Percentiles rank a stretch among this genome's conserved stretches.
These are phyloP conservation scores for Tenodera sinensis DNA, from an alignment of 2,888 invertebrate genomes.

Conservation along the genomic window DNA sequence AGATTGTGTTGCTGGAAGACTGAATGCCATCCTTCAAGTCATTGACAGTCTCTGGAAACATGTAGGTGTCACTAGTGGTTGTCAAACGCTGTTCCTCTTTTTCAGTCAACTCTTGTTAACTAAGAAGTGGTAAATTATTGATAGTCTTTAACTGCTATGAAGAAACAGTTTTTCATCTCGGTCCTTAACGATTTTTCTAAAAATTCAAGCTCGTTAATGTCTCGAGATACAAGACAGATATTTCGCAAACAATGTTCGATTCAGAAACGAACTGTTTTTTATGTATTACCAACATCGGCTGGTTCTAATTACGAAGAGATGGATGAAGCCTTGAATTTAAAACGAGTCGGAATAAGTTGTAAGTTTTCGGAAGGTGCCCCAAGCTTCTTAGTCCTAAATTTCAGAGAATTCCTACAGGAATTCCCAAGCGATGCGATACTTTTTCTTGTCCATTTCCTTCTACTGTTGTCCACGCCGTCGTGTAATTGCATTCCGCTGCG, in stretches of 20 bases:
- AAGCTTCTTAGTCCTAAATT: background rate
- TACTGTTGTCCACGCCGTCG: background rate
- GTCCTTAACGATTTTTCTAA: background rate
- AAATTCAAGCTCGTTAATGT: background rate
- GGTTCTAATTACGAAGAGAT: background rate
- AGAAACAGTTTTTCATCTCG: background rate
- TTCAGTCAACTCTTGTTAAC: background rate
- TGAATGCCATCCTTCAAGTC: background rate
- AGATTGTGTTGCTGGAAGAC: background rate
- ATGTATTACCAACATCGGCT: background rate
- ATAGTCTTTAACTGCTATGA: background rate
- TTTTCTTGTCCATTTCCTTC: background rate
- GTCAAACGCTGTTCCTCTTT: background rate
- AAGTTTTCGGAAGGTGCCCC: background rate
- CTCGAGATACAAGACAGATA: background rate
- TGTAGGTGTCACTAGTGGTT: background rate
- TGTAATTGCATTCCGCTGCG: conserved; percentile 5
- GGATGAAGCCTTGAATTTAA: background rate
- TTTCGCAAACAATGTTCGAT: background rate
- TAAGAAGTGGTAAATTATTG: background rate
- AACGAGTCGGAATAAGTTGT: background rate
- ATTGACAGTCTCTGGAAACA: background rate
- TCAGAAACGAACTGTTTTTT: background rate
- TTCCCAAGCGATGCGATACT: background rate
- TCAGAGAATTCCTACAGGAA: background rate